Evolutionary conservation across 2,113 vertebrate genomes (phyloP).

Genomic region (human (Homo sapiens)): DNA sequence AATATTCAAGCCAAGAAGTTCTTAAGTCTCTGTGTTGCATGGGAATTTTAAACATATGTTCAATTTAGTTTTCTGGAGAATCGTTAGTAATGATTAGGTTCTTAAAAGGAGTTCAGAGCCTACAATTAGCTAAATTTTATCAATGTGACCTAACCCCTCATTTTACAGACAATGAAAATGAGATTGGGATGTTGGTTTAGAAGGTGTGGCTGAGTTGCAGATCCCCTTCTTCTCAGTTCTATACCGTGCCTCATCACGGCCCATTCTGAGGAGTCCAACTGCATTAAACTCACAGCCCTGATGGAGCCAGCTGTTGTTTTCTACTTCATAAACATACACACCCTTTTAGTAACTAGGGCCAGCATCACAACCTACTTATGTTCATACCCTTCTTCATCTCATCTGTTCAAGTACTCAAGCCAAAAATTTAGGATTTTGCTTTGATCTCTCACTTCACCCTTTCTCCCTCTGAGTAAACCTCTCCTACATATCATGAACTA

Average conservation of each 20-base stretch:
- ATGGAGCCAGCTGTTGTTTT: neutral
- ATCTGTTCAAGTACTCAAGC: neutral
- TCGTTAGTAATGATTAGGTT: neutral
- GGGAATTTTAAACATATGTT: neutral
- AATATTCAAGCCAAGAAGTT: neutral
- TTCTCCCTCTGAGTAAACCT: neutral
- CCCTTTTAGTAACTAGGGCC: neutral
- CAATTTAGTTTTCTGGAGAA: neutral
- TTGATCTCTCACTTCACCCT: neutral
- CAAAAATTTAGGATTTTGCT: neutral
- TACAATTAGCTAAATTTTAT: neutral
- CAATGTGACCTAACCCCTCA: neutral
- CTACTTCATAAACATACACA: neutral
- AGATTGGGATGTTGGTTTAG: neutral
- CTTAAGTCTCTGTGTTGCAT: neutral
- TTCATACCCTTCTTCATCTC: neutral
- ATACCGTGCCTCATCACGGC: rapidly evolving
- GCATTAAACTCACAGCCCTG: neutral
- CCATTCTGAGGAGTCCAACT: neutral
- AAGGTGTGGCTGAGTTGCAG: neutral
- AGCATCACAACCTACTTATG: neutral
- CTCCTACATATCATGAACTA: neutral
- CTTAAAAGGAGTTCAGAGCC: neutral
- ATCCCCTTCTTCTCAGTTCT: neutral
- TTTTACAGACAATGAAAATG: neutral